A percentile compares a stretch with the other conserved stretches of the same genome.
phyloP scores from a whole-genome alignment of 2,888 invertebrate genomes.

The Aphidoletes aphidimyza region DNA sequence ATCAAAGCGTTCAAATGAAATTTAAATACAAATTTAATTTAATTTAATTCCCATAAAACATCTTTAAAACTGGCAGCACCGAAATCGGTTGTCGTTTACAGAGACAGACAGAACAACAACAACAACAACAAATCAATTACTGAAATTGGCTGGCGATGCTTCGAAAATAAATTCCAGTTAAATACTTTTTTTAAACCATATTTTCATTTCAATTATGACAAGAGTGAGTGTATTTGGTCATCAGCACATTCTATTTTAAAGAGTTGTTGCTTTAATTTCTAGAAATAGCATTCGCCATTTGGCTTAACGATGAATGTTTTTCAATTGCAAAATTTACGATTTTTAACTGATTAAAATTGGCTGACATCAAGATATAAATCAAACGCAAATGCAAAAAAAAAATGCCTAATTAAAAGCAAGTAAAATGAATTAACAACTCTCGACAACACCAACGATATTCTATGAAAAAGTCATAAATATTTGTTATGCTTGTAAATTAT shows the following conservation, averaged over 20 bases:
- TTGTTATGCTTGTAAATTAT: not conserved
- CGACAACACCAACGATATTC: not conserved
- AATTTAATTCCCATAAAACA: constrained; percentile 34
- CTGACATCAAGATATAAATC: not conserved
- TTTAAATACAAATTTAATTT: constrained; percentile 2
- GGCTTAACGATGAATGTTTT: no score
- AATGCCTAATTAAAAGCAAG: not conserved
- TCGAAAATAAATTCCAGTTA: not conserved
- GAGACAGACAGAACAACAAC: no score
- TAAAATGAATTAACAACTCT: not conserved
- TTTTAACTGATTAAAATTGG: not conserved
- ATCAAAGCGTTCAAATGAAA: not conserved
- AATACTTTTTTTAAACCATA: not conserved
- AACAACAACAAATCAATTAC: constrained; percentile 9
- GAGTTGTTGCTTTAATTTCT: no score
- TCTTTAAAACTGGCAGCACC: not conserved
- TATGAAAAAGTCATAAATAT: not conserved
- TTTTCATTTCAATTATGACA: not conserved
- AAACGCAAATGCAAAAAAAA: not conserved
- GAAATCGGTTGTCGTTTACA: not conserved
- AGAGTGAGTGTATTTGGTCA: not conserved
- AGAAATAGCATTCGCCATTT: no score
- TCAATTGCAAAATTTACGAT: not conserved
- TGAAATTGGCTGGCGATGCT: not conserved
- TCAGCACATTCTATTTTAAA: not conserved